Evolutionary conservation across 2,888 invertebrate genomes (phyloP).

Genomic region (Pterostichus niger): DNA sequence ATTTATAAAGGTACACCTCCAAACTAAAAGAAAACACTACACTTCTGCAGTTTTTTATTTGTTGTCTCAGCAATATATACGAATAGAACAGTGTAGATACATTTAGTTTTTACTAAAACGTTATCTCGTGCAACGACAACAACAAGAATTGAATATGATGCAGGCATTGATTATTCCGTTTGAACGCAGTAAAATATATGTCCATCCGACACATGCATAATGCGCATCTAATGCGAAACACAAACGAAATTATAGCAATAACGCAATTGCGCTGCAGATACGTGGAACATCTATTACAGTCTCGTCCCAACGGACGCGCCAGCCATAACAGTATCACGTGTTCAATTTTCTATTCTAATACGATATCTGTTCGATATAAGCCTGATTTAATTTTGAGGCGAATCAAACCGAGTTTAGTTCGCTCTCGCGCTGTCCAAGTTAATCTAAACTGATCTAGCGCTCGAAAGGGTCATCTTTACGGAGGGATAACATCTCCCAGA

Average conservation of each 20-base stretch:
- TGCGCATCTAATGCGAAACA: conserved; percentile 52
- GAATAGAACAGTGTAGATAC: background rate
- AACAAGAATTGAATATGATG: conserved; percentile 8
- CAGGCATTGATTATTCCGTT: conserved; percentile 20
- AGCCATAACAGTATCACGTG: conserved; percentile 29
- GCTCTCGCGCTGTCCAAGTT: conserved; percentile 22
- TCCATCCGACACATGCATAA: conserved; percentile 31
- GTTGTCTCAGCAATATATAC: background rate
- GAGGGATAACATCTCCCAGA: conserved; percentile 42
- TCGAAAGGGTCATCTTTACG: conserved; percentile 55
- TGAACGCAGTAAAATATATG: conserved; percentile 35
- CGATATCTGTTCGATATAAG: conserved; percentile 34
- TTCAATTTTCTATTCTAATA: conserved; percentile 67
- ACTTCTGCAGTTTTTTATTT: no score
- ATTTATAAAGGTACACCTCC: no score
- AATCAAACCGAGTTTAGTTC: conserved; percentile 47
- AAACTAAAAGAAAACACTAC: no score
- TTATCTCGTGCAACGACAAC: background rate
- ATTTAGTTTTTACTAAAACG: background rate
- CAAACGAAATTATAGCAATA: conserved; percentile 62
- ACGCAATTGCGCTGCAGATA: conserved; percentile 54
- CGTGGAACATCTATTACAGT: conserved; percentile 53
- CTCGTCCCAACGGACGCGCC: conserved; percentile 26
- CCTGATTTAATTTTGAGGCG: conserved; percentile 60
- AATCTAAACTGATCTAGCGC: conserved; percentile 57